A percentile compares a stretch with the other conserved stretches of the same genome.
These are phyloP conservation scores for Melieria picta DNA, from an alignment of 2,888 invertebrate genomes.

Conservation along the genomic window DNA sequence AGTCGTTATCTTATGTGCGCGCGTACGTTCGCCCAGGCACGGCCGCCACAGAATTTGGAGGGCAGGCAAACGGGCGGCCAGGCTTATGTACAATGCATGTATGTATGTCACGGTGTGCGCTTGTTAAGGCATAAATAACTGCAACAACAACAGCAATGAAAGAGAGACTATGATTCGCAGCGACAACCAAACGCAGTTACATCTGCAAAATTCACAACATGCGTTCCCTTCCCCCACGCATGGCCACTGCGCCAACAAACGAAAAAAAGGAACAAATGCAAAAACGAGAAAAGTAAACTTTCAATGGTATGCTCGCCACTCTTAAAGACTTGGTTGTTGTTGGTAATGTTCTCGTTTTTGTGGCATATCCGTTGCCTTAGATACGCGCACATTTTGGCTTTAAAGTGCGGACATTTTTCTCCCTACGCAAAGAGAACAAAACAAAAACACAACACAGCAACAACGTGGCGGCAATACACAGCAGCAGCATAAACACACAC, in stretches of 20 bases:
- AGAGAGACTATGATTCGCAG: not conserved
- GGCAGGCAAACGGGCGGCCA: too few relatives aligned
- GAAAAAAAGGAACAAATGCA: constrained; percentile 3
- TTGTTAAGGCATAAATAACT: not conserved
- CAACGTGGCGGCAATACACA: not conserved
- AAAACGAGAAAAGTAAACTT: not conserved
- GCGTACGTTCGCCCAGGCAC: not conserved
- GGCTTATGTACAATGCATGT: not conserved
- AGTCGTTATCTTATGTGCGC: not conserved
- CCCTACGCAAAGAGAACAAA: constrained; percentile 6
- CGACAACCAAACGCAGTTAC: not conserved
- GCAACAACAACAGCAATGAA: not conserved
- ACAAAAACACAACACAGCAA: not conserved
- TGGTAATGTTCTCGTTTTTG: too few relatives aligned
- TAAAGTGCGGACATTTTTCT: constrained; percentile 34
- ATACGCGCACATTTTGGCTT: constrained; percentile 30
- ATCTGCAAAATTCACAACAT: constrained; percentile 3
- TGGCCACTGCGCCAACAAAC: not conserved
- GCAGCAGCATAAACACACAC: not conserved
- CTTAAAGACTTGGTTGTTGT: too few relatives aligned
- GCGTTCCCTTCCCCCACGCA: not conserved
- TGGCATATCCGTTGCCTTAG: constrained; percentile 19
- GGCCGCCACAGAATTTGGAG: too few relatives aligned
- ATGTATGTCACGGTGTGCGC: not conserved
- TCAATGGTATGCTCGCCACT: not conserved